A percentile compares a stretch with the other conserved stretches of the same genome.
These are phyloP conservation scores for Leucoraja ocellata DNA, from an alignment of 2,797 vertebrate species.

Conservation along the genomic window DNA sequence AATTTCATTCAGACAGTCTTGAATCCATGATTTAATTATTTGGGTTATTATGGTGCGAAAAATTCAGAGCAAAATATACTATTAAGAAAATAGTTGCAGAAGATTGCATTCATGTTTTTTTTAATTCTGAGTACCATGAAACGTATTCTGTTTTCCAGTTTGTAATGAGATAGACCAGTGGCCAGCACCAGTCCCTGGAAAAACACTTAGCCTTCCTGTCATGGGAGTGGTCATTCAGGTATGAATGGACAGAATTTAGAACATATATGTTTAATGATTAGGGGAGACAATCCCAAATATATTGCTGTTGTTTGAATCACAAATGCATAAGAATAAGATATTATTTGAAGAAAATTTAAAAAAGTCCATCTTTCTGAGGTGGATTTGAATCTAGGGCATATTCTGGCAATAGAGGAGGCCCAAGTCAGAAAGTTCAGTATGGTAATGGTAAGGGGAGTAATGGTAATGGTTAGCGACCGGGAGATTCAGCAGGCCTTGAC, in stretches of 20 bases:
- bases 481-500: no score
- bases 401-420: no score
- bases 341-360: not conserved
- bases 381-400: not conserved
- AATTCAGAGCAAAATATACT: not conserved
- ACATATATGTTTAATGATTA: not conserved
- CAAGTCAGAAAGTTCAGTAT: no score
- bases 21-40: not conserved
- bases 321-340: not conserved
- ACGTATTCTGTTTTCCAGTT: slow-evolving; percentile 55
- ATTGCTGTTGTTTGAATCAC: not conserved
- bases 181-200: slow-evolving; percentile 72
- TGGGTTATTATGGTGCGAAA: not conserved
- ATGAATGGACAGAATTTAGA: slow-evolving; percentile 33
- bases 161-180: slow-evolving; percentile 91
- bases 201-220: slow-evolving; percentile 76
- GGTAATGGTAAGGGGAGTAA: no score
- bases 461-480: no score
- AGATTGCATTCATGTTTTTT: not conserved
- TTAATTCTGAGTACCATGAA: not conserved
- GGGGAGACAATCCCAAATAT: not conserved
- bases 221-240: slow-evolving; percentile 88
- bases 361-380: not conserved
- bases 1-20: not conserved
- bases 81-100: slow-evolving; percentile 25